Evolutionary conservation across 53 echinoderm and acorn worm genomes (phyloP).

Genomic region (Apostichopus leukothele): DNA sequence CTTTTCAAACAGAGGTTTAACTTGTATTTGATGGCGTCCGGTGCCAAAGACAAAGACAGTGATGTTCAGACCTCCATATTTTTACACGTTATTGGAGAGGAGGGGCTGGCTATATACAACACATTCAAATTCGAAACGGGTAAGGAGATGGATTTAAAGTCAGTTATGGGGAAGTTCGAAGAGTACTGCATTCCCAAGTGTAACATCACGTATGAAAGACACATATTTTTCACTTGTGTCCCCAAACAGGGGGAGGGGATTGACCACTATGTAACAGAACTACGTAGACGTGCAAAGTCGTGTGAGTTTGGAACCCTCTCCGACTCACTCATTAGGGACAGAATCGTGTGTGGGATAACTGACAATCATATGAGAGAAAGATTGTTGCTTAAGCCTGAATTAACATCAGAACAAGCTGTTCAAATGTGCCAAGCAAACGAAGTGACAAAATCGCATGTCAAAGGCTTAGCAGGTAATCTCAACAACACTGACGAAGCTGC

Average conservation of each 20-base stretch:
- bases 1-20: background rate
- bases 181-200: slow-evolving; percentile 60
- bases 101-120: slow-evolving; percentile 51
- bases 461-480: no score
- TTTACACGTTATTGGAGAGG: slow-evolving; percentile 34
- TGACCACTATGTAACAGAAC: slow-evolving; percentile 40
- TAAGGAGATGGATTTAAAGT: slow-evolving; percentile 53
- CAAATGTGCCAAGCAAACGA: no score
- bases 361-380: slow-evolving; percentile 30
- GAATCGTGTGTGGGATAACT: slow-evolving; percentile 41
- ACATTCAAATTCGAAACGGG: slow-evolving; percentile 56
- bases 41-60: background rate
- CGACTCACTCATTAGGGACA: slow-evolving; percentile 39
- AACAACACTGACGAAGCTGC: no score
- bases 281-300: slow-evolving; percentile 29
- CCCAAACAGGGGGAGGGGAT: slow-evolving; percentile 12
- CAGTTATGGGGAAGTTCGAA: slow-evolving; percentile 55
- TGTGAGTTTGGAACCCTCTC: slow-evolving; percentile 20
- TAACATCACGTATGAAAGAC: slow-evolving; percentile 54
- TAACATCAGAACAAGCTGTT: no score
- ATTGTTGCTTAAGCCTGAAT: slow-evolving; percentile 3
- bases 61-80: background rate
- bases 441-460: no score
- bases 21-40: background rate
- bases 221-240: slow-evolving; percentile 40